Percentiles rank a stretch among this genome's conserved stretches.
phyloP scores from a whole-genome alignment of 2,888 invertebrate species.

The Pandemis cinnamomeana region DNA sequence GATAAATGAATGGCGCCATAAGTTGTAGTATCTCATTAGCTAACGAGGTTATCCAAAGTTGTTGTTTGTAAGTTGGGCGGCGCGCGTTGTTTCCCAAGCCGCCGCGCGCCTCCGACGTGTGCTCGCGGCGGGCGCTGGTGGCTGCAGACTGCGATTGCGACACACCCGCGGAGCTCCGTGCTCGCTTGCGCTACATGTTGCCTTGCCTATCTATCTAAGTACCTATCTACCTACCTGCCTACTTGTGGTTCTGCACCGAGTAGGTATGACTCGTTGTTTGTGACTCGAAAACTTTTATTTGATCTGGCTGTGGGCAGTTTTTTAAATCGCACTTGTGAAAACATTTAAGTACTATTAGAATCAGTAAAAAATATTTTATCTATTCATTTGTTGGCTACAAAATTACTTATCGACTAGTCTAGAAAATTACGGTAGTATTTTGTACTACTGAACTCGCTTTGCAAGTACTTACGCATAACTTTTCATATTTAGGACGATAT shows the following conservation, averaged over 20 bases:
- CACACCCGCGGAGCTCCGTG: constrained; percentile 5
- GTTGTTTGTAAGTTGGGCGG: background rate
- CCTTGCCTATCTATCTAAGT: too few relatives aligned
- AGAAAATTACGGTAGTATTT: too few relatives aligned
- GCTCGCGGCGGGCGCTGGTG: constrained; percentile 23
- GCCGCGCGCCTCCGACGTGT: constrained; percentile 3
- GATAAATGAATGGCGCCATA: background rate
- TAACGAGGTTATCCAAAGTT: constrained; percentile 28
- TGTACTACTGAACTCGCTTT: too few relatives aligned
- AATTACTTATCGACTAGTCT: too few relatives aligned
- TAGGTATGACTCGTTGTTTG: constrained; percentile 27
- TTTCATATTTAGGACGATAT: too few relatives aligned
- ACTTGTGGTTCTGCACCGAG: background rate
- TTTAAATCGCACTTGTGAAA: background rate
- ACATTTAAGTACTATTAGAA: too few relatives aligned
- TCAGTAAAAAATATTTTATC: too few relatives aligned
- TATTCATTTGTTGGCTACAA: too few relatives aligned
- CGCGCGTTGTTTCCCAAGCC: constrained; percentile 25
- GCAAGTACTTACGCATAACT: too few relatives aligned
- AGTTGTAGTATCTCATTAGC: constrained; percentile 19
- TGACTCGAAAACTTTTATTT: constrained; percentile 10
- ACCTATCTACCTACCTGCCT: background rate
- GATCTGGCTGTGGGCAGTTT: background rate
- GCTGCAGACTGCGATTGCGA: constrained; percentile 28
- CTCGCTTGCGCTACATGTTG: background rate